A percentile compares a stretch with the other conserved stretches of the same genome.
Evolutionary conservation across 2,888 invertebrate genomes (phyloP).

Genomic region (Andrena minutula): DNA sequence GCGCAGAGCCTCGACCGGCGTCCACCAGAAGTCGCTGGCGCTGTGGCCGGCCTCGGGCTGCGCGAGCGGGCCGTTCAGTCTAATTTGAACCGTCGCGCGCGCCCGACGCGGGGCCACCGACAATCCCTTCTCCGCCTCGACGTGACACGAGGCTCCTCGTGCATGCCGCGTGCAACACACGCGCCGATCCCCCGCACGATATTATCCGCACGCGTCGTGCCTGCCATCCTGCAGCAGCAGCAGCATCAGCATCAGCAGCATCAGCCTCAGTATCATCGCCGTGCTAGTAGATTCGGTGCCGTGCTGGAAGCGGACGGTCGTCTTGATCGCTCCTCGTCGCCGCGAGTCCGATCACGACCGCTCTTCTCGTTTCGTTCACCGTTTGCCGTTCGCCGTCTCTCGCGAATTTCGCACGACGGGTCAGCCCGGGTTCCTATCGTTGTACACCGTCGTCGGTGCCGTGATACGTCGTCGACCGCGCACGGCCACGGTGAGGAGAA

Average conservation of each 20-base stretch:
- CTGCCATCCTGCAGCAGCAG: constrained; percentile 28
- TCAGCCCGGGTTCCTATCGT: neutral
- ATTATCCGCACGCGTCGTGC: constrained; percentile 64
- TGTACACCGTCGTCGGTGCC: constrained; percentile 20
- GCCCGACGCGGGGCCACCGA: constrained; percentile 81
- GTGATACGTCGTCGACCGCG: constrained; percentile 20
- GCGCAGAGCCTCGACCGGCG: constrained; percentile 84
- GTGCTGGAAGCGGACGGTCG: neutral
- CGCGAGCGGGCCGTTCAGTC: constrained; percentile 84
- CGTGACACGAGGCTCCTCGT: constrained; percentile 75
- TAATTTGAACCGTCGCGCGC: constrained; percentile 85
- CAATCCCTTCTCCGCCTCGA: constrained; percentile 73
- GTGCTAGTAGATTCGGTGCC: constrained; percentile 19
- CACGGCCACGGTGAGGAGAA: constrained; percentile 9
- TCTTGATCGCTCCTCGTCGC: constrained; percentile 1
- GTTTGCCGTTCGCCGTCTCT: constrained; percentile 4
- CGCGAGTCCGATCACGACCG: constrained; percentile 20
- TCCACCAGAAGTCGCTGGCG: constrained; percentile 83
- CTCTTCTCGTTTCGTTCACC: constrained; percentile 9
- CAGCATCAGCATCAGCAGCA: constrained; percentile 14
- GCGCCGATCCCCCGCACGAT: constrained; percentile 70
- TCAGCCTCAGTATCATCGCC: constrained; percentile 29
- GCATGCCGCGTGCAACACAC: constrained; percentile 73
- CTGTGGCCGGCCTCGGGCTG: constrained; percentile 83
- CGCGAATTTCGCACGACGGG: too few relatives aligned